These are phyloP conservation scores for Brachylomia viminalis DNA, from an alignment of 2,888 invertebrate genomes.

Conservation along the genomic window DNA sequence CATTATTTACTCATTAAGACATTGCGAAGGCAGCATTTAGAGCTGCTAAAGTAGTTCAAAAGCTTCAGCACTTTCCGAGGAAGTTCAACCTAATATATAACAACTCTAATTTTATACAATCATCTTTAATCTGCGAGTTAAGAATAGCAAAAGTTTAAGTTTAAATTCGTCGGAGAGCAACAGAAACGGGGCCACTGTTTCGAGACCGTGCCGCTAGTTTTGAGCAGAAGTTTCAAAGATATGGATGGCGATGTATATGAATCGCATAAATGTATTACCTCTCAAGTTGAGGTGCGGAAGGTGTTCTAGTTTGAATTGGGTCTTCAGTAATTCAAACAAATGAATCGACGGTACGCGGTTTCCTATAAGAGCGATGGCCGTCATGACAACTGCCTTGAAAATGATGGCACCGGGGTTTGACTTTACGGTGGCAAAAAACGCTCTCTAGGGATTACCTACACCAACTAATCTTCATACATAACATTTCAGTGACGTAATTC, in stretches of 20 bases:
- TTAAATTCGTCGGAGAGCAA: constrained; percentile 5
- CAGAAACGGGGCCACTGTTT: constrained; percentile 41
- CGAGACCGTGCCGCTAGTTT: constrained; percentile 12
- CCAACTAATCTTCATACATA: background rate
- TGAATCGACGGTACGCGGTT: background rate
- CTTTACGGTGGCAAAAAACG: background rate
- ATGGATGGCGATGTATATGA: constrained; percentile 34
- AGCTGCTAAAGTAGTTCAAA: background rate
- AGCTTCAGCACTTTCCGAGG: background rate
- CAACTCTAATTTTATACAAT: constrained; percentile 18
- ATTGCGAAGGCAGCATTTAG: background rate
- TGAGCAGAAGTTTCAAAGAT: constrained; percentile 30
- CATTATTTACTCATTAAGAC: background rate
- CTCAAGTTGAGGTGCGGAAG: constrained; percentile 11
- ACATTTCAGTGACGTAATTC: background rate
- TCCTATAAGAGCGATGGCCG: background rate
- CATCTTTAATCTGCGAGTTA: constrained; percentile 17
- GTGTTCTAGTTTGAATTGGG: constrained; percentile 3
- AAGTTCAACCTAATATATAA: background rate
- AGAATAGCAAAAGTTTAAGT: constrained; percentile 15
- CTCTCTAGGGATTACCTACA: background rate
- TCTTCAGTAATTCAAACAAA: background rate
- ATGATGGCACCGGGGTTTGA: background rate
- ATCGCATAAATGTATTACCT: background rate
- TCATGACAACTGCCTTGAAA: background rate